These are phyloP conservation scores for Pygocentrus nattereri DNA, from an alignment of 2,797 vertebrate species.

Conservation along the genomic window DNA sequence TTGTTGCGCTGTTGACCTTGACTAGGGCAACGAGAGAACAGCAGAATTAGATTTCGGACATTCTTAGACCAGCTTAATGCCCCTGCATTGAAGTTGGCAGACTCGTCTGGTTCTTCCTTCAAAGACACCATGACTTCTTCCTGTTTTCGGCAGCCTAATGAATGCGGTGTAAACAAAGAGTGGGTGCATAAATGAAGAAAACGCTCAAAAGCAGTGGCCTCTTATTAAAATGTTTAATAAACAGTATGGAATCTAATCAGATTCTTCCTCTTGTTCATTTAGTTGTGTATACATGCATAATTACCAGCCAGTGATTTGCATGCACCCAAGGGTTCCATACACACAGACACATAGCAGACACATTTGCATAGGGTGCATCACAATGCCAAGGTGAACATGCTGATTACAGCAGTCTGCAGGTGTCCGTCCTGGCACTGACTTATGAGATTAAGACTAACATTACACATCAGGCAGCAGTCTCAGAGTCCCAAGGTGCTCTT, in stretches of 20 bases:
- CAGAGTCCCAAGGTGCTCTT: neutral
- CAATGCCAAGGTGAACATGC: neutral
- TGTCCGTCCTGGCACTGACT: conserved; percentile 6
- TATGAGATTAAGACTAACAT: neutral
- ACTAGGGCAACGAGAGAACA: conserved; percentile 6
- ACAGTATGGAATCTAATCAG: neutral
- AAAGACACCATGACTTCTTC: neutral
- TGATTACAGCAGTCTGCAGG: neutral
- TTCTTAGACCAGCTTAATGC: conserved; percentile 11
- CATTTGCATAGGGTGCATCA: conserved; percentile 4
- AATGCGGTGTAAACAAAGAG: neutral
- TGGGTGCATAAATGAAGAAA: neutral
- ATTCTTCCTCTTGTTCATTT: conserved; percentile 17
- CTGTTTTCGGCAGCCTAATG: conserved; percentile 5
- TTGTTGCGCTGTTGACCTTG: conserved; percentile 41
- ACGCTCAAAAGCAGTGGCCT: neutral
- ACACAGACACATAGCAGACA: conserved; percentile 12
- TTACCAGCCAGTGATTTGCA: conserved; percentile 15
- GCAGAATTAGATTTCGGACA: conserved; percentile 17
- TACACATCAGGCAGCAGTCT: neutral
- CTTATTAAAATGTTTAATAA: neutral
- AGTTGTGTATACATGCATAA: neutral
- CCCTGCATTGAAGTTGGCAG: neutral
- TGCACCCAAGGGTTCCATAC: conserved; percentile 15
- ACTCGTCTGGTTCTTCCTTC: neutral